A percentile compares a stretch with the other conserved stretches of the same genome.
phyloP scores from a whole-genome alignment of 2,888 invertebrate genomes.

The Teleiodes luculella region DNA sequence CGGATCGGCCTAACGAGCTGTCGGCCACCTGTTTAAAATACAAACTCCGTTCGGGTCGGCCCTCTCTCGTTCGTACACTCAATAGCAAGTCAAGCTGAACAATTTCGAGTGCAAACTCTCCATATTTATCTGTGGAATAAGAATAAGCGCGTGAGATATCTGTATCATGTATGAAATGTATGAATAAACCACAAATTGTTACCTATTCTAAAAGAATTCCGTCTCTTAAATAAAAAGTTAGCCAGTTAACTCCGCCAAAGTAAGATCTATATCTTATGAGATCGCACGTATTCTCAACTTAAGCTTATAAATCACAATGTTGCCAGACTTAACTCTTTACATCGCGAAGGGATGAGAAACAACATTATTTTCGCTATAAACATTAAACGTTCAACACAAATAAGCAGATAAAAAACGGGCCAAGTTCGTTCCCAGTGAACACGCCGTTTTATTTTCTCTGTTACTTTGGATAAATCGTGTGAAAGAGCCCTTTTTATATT shows the following conservation, averaged over 20 bases:
- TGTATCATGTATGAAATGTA: no score
- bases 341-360: slow-evolving; percentile 24
- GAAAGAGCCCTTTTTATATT: slow-evolving; percentile 37
- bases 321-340: slow-evolving; percentile 25
- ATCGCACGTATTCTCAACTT: no score
- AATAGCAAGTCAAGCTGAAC: no score
- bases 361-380: slow-evolving; percentile 45
- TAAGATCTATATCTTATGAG: background rate
- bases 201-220: no score
- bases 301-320: background rate
- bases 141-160: no score
- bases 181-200: no score
- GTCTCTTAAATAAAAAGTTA: no score
- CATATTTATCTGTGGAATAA: no score
- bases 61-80: background rate
- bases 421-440: slow-evolving; percentile 42
- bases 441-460: slow-evolving; percentile 44
- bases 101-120: no score
- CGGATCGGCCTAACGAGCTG: slow-evolving; percentile 37
- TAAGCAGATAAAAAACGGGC: slow-evolving; percentile 52
- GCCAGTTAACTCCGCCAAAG: background rate
- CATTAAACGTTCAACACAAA: slow-evolving; percentile 51
- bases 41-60: slow-evolving; percentile 24
- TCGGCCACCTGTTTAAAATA: slow-evolving; percentile 36
- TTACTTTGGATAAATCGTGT: slow-evolving; percentile 43